These are phyloP conservation scores for Poeciliopsis presidionis DNA, from an alignment of 2,797 vertebrate species.

Conservation along the genomic window DNA sequence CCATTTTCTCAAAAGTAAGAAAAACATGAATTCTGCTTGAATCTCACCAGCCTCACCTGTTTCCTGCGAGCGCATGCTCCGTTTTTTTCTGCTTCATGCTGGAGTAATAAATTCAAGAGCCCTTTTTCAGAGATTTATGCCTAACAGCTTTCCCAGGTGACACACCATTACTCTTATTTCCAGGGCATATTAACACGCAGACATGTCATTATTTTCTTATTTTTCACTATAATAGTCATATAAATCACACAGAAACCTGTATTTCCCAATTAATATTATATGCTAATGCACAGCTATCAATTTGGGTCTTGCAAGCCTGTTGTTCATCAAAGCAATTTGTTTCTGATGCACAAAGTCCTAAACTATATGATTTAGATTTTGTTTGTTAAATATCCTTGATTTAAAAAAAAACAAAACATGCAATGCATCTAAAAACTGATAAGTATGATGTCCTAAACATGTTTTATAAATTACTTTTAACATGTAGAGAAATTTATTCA, in stretches of 20 bases:
- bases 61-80: constrained; percentile 63
- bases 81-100: constrained; percentile 36
- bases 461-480: not conserved
- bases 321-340: not conserved
- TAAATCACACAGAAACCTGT: constrained; percentile 46
- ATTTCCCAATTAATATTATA: constrained; percentile 11
- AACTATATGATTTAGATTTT: not conserved
- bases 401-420: not conserved
- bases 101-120: constrained; percentile 69
- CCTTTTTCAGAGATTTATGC: constrained; percentile 54
- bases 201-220: constrained; percentile 52
- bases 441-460: not conserved
- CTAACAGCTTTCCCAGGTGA: constrained; percentile 71
- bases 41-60: constrained; percentile 71
- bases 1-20: constrained; percentile 50
- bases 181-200: constrained; percentile 50
- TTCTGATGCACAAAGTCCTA: not conserved
- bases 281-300: not conserved
- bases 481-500: not conserved
- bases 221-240: constrained; percentile 39
- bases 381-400: not conserved
- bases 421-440: not conserved
- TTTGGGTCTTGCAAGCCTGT: not conserved
- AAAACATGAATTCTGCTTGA: constrained; percentile 66
- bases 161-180: constrained; percentile 62